phyloP scores from a whole-genome alignment of 2,888 invertebrate genomes.

The Alviniconcha strummeri region DNA sequence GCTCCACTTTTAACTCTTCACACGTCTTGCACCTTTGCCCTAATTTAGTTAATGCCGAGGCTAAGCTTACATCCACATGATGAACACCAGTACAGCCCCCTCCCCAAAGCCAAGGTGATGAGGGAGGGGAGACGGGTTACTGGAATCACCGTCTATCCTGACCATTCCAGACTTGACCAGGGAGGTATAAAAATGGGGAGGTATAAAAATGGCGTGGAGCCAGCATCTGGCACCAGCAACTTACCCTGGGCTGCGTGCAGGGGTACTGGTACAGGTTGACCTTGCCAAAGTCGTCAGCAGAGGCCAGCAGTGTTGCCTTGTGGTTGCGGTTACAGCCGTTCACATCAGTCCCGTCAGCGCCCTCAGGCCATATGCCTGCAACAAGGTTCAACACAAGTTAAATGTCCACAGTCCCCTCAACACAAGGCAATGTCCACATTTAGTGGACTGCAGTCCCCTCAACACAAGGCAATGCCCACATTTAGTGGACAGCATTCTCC shows the following conservation, averaged over 20 bases:
- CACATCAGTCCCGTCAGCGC: slow-evolving; percentile 91
- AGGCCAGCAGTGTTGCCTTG: slow-evolving; percentile 83
- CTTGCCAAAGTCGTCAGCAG: slow-evolving; percentile 93
- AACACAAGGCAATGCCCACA: neutral
- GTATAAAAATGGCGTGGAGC: too few species aligned
- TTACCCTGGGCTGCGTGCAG: slow-evolving; percentile 88
- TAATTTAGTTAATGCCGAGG: too few species aligned
- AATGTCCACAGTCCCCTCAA: neutral
- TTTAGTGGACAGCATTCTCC: neutral
- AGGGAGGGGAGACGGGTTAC: too few species aligned
- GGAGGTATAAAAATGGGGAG: too few species aligned
- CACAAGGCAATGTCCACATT: neutral
- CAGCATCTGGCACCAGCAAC: neutral
- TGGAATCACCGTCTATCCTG: too few species aligned
- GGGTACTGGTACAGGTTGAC: slow-evolving; percentile 91
- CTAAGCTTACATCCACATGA: too few species aligned
- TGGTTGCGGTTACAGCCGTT: slow-evolving; percentile 82
- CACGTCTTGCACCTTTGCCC: too few species aligned
- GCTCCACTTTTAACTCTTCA: too few species aligned
- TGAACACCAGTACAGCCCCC: too few species aligned
- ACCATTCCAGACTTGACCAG: too few species aligned
- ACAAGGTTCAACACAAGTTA: neutral
- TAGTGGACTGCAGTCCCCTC: too few species aligned
- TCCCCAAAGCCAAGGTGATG: too few species aligned
- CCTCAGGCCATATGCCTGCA: slow-evolving; percentile 89